Conservation (phyloP, 2,113 vertebrate genomes). For the Mellivora capensis region DNA sequence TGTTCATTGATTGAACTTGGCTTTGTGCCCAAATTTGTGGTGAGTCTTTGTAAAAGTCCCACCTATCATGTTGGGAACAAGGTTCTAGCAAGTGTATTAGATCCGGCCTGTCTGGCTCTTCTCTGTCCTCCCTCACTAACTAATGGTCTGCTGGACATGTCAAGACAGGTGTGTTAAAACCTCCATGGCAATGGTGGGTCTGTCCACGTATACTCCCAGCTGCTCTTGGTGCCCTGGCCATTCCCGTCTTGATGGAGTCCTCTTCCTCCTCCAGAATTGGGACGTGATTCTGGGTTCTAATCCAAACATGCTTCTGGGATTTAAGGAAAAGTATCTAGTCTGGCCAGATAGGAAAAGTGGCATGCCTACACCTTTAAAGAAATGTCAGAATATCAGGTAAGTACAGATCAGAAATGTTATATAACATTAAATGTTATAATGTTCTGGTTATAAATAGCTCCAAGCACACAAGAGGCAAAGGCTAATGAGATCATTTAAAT, state of each 20-base stretch:
- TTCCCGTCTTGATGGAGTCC: not conserved
- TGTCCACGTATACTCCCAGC: not conserved
- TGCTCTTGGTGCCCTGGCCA: not conserved
- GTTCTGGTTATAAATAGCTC: constrained; percentile 1
- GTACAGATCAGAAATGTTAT: not conserved
- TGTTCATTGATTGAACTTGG: not conserved
- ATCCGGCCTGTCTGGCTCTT: not conserved
- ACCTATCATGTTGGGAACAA: not conserved
- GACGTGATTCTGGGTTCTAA: not conserved
- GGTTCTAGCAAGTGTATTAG: not conserved
- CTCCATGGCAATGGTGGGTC: not conserved
- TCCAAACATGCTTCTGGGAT: not conserved
- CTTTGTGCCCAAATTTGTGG: not conserved
- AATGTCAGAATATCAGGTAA: not conserved
- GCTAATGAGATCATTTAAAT: constrained; percentile 40
- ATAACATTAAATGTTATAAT: no score
- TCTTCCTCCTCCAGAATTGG: not conserved
- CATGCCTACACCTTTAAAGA: not conserved
- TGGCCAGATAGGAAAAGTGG: not conserved
- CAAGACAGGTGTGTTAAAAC: not conserved
- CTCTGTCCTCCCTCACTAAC: not conserved
- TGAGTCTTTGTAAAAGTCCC: not conserved
- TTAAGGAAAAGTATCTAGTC: not conserved
- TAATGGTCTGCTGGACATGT: not conserved
- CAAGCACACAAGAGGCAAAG: not conserved